phyloP scores from a whole-genome alignment of 2,113 vertebrate genomes.

The Corythornis vintsioides region DNA sequence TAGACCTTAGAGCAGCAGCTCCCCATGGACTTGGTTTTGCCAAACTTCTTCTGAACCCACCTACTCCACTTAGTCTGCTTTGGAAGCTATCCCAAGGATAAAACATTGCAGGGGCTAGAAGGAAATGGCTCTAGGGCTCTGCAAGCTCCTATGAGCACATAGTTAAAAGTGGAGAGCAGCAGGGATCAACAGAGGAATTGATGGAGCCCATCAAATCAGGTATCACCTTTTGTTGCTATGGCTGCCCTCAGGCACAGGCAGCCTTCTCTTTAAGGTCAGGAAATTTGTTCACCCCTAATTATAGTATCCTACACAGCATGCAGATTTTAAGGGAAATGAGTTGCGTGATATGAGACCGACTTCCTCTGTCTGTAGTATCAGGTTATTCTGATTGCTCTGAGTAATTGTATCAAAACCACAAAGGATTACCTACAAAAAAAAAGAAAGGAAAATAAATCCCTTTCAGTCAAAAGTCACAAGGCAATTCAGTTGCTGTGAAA shows the following conservation, averaged over 20 bases:
- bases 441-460: neutral
- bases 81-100: neutral
- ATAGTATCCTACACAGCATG: neutral
- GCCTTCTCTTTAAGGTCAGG: neutral
- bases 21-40: neutral
- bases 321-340: neutral
- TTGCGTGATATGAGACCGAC: neutral
- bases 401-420: neutral
- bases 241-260: neutral
- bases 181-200: neutral
- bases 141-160: neutral
- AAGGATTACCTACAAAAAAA: neutral
- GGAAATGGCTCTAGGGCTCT: neutral
- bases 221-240: neutral
- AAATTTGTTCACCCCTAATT: neutral
- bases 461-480: neutral
- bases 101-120: neutral
- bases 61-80: neutral
- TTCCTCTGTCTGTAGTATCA: neutral
- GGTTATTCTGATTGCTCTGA: neutral
- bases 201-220: neutral
- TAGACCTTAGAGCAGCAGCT: neutral
- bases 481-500: neutral
- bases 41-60: neutral
- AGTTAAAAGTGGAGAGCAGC: neutral